phyloP scores from a whole-genome alignment of 2,797 vertebrate genomes.

The Chanos chanos region DNA sequence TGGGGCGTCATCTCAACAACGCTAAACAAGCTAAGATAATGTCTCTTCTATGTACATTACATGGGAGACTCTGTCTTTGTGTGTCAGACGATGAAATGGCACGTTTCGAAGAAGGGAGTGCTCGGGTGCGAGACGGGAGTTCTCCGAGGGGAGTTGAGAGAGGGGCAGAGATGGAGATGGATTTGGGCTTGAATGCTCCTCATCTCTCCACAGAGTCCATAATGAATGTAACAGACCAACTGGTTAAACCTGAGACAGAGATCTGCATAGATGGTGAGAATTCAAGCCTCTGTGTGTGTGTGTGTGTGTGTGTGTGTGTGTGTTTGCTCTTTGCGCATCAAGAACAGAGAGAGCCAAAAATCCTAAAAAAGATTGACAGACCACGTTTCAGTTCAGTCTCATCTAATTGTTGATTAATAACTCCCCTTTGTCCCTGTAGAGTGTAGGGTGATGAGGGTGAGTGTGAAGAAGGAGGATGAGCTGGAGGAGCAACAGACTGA shows the following conservation, averaged over 20 bases:
- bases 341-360: too few relatives aligned
- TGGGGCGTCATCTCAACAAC: too few relatives aligned
- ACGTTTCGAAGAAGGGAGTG: background rate
- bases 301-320: too few relatives aligned
- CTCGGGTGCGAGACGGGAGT: conserved; percentile 48
- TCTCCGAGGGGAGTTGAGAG: conserved; percentile 61
- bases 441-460: conserved; percentile 70
- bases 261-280: conserved; percentile 5
- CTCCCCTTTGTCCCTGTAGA: background rate
- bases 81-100: conserved; percentile 14
- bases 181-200: conserved; percentile 36
- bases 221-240: conserved; percentile 21
- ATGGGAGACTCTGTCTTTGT: too few relatives aligned
- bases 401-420: too few relatives aligned
- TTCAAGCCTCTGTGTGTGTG: too few relatives aligned
- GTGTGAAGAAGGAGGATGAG: conserved; percentile 52
- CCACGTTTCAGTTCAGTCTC: too few relatives aligned
- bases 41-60: too few relatives aligned
- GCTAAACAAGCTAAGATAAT: too few relatives aligned
- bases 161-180: conserved; percentile 60
- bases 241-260: background rate
- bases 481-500: conserved; percentile 8
- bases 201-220: conserved; percentile 57
- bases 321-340: too few relatives aligned
- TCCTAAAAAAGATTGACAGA: too few relatives aligned